A percentile compares a stretch with the other conserved stretches of the same genome.
These are phyloP conservation scores for Nannobrachium achirus DNA, from an alignment of 2,113 vertebrate species.

Conservation along the genomic window DNA sequence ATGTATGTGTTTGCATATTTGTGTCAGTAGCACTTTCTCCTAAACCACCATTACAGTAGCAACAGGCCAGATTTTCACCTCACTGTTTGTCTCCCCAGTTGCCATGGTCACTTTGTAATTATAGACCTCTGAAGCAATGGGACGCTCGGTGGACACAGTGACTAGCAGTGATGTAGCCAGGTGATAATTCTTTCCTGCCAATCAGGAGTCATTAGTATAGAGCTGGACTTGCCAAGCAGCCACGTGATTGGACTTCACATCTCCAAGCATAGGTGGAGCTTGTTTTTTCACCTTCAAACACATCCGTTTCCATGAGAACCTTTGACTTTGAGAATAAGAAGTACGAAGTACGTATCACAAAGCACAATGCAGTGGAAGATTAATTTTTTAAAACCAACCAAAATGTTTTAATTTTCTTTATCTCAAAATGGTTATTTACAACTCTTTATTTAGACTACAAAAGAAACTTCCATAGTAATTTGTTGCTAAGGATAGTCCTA, in stretches of 20 bases:
- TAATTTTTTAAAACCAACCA: too few species aligned
- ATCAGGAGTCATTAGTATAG: slow-evolving; percentile 26
- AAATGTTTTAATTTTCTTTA: too few species aligned
- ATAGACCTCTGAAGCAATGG: slow-evolving; percentile 18
- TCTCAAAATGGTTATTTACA: too few species aligned
- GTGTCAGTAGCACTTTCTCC: slow-evolving; percentile 59
- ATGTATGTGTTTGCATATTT: slow-evolving; percentile 66
- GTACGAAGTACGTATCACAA: too few species aligned
- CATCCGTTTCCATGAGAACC: slow-evolving; percentile 1
- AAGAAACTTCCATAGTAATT: too few species aligned
- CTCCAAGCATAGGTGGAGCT: neutral
- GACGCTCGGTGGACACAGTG: slow-evolving; percentile 51
- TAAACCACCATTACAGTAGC: slow-evolving; percentile 31
- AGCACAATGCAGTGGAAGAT: too few species aligned
- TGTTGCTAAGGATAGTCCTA: too few species aligned
- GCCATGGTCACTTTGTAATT: slow-evolving; percentile 44
- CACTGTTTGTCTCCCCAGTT: slow-evolving; percentile 61
- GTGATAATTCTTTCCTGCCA: slow-evolving; percentile 44
- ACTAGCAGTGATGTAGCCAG: slow-evolving; percentile 35
- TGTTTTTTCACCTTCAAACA: slow-evolving; percentile 7
- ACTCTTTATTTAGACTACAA: too few species aligned
- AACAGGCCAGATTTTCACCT: slow-evolving; percentile 45
- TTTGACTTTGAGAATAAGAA: slow-evolving; percentile 1
- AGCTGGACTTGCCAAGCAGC: neutral
- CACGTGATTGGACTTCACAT: neutral